These are phyloP conservation scores for Pogonomyrmex californicus DNA, from an alignment of 1,140 invertebrate species.

Conservation along the genomic window DNA sequence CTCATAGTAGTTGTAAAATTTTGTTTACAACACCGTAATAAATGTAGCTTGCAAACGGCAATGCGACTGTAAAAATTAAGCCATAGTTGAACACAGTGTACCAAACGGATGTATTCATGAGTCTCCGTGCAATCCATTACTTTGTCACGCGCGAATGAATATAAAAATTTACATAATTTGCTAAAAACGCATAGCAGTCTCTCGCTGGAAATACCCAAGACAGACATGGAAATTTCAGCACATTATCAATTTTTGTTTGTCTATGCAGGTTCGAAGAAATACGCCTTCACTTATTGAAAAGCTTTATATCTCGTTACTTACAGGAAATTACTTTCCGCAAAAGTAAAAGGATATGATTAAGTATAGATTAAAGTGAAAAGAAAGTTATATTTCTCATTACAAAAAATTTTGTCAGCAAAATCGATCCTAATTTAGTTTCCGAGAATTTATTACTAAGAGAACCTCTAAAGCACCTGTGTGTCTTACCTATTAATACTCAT, in stretches of 20 bases:
- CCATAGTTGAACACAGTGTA: background rate
- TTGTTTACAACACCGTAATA: slow-evolving; percentile 7
- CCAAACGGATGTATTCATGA: background rate
- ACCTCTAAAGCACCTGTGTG: slow-evolving; percentile 2
- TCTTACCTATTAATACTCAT: slow-evolving; percentile 34
- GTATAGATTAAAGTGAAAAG: background rate
- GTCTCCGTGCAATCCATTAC: background rate
- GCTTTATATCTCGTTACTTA: background rate
- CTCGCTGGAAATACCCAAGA: slow-evolving; percentile 7
- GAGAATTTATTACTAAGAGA: slow-evolving; percentile 16
- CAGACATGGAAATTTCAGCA: slow-evolving; percentile 27
- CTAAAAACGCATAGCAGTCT: background rate
- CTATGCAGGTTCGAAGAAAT: background rate
- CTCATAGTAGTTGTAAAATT: background rate
- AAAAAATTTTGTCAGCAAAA: background rate
- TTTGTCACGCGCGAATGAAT: background rate
- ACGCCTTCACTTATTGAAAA: background rate
- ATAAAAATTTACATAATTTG: slow-evolving; percentile 15
- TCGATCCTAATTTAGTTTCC: slow-evolving; percentile 13
- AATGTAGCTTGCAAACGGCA: slow-evolving; percentile 17
- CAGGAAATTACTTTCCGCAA: background rate
- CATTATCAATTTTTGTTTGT: slow-evolving; percentile 7
- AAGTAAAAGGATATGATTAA: slow-evolving; percentile 1
- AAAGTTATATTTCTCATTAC: background rate
- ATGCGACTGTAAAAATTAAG: background rate